Percentiles rank a stretch among this genome's conserved stretches.
These are phyloP conservation scores for Cheilosia scutellata DNA, from an alignment of 2,888 invertebrate species.

Conservation along the genomic window DNA sequence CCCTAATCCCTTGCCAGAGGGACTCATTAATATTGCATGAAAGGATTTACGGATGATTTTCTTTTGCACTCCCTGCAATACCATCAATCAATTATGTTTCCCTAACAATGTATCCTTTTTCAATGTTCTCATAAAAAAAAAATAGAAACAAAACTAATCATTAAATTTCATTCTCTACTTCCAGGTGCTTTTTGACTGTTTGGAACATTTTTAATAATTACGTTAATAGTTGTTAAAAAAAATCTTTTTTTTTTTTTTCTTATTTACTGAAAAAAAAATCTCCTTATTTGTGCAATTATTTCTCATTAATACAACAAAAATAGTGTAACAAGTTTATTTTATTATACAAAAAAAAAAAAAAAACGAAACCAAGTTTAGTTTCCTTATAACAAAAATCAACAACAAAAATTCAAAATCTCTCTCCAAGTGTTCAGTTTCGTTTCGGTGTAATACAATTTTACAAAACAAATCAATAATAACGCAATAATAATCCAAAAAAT, in stretches of 20 bases:
- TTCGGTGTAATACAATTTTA: slow-evolving; percentile 75
- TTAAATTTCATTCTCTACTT: slow-evolving; percentile 63
- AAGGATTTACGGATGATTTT: slow-evolving; percentile 59
- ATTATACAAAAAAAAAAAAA: slow-evolving; percentile 48
- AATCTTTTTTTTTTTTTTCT: slow-evolving; percentile 82
- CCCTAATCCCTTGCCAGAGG: slow-evolving; percentile 68
- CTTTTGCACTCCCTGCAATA: slow-evolving; percentile 50
- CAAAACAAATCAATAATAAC: slow-evolving; percentile 69
- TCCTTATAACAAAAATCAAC: slow-evolving; percentile 70
- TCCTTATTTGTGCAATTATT: slow-evolving; percentile 75
- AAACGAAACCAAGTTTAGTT: slow-evolving; percentile 56
- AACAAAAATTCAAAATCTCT: slow-evolving; percentile 74
- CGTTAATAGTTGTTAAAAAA: slow-evolving; percentile 84
- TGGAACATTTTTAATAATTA: slow-evolving; percentile 84
- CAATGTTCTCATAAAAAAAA: not conserved
- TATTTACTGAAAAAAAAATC: slow-evolving; percentile 82
- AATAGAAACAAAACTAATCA: not conserved
- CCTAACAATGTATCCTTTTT: not conserved
- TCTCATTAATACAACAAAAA: slow-evolving; percentile 70
- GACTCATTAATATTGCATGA: slow-evolving; percentile 71
- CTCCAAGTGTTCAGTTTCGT: slow-evolving; percentile 75
- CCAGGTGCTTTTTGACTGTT: slow-evolving; percentile 84
- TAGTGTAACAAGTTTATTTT: slow-evolving; percentile 67
- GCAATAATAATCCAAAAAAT: slow-evolving; percentile 77
- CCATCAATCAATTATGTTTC: slow-evolving; percentile 58